Evolutionary conservation across 2,797 vertebrate genomes (phyloP).

Genomic region (Eutrigla gurnardus): DNA sequence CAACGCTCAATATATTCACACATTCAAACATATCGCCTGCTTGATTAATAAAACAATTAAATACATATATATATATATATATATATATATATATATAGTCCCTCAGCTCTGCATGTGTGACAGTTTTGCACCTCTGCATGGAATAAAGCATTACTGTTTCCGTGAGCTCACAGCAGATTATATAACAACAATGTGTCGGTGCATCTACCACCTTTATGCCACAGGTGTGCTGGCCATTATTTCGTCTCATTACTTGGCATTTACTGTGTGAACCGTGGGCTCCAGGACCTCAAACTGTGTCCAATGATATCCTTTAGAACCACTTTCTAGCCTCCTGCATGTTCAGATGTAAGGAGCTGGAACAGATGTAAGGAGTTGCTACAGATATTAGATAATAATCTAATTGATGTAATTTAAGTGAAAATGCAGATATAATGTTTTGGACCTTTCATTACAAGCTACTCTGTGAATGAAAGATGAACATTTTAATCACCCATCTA

Average conservation of each 20-base stretch:
- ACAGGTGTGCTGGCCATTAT: conserved; percentile 17
- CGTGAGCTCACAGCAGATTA: neutral
- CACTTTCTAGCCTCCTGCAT: neutral
- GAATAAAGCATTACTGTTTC: conserved; percentile 3
- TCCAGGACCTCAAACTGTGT: conserved; percentile 20
- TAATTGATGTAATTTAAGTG: no score
- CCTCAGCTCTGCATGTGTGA: conserved; percentile 1
- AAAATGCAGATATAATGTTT: neutral
- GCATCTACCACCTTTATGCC: neutral
- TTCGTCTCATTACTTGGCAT: conserved; percentile 17
- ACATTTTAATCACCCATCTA: no score
- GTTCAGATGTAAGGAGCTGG: conserved; percentile 9
- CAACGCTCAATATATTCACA: neutral
- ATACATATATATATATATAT: no score
- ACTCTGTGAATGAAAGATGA: neutral
- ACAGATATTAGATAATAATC: neutral
- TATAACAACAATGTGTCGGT: neutral
- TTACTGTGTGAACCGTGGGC: conserved; percentile 24
- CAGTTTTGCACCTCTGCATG: neutral
- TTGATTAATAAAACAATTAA: neutral
- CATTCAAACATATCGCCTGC: neutral
- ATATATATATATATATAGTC: neutral
- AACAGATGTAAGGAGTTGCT: conserved; percentile 6
- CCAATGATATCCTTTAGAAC: neutral
- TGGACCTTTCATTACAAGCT: neutral